phyloP scores from a whole-genome alignment of 2,797 vertebrate species.

The Sebastes cheni region DNA sequence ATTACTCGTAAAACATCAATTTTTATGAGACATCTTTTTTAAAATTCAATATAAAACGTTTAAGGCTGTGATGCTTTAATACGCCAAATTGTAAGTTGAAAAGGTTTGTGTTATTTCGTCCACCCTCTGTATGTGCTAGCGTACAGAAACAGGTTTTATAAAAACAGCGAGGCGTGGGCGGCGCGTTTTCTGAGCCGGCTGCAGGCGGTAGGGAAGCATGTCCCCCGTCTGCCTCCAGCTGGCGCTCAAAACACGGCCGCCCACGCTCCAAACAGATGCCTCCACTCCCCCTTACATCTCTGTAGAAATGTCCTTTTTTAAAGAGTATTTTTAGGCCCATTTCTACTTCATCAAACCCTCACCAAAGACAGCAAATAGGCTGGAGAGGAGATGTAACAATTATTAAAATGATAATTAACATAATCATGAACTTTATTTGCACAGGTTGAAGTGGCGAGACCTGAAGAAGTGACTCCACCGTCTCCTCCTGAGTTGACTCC shows the following conservation, averaged over 20 bases:
- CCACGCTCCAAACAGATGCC: constrained; percentile 47
- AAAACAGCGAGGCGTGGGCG: constrained; percentile 43
- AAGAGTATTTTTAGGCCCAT: neutral
- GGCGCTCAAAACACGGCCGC: constrained; percentile 50
- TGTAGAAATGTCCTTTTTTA: neutral
- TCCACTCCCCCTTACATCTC: neutral
- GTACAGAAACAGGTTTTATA: neutral
- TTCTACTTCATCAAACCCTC: neutral
- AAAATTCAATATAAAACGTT: too few species aligned
- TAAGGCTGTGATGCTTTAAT: neutral
- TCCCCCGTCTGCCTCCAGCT: constrained; percentile 67
- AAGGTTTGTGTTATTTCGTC: neutral
- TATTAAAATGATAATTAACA: neutral
- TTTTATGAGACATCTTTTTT: neutral
- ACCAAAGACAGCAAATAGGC: neutral
- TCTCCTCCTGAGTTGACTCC: constrained; percentile 15
- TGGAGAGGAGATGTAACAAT: fast-evolving
- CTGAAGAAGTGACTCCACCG: constrained; percentile 19
- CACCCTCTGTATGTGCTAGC: neutral
- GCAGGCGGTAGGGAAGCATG: constrained; percentile 48
- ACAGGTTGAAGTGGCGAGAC: constrained; percentile 64
- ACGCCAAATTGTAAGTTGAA: neutral
- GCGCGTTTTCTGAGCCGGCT: constrained; percentile 30
- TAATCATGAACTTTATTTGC: neutral
- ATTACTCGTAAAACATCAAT: neutral